Evolutionary conservation across 2,888 invertebrate genomes (phyloP).

Genomic region (Anticlea derivata): DNA sequence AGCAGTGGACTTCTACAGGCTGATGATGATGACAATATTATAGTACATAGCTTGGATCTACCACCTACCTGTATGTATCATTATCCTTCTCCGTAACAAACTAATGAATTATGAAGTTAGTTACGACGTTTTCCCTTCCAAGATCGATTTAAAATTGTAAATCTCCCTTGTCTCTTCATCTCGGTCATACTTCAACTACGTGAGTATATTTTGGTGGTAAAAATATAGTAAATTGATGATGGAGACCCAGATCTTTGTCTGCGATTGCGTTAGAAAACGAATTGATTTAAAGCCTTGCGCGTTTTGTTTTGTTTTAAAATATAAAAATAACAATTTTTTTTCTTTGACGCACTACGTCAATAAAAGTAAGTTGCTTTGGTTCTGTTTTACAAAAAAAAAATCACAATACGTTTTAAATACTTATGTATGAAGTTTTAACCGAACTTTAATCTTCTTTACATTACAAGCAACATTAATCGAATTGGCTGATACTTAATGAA

Average conservation of each 20-base stretch:
- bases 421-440: too few species aligned
- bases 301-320: constrained; percentile 4
- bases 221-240: constrained; percentile 68
- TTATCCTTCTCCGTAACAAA: not conserved
- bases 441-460: too few species aligned
- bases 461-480: too few species aligned
- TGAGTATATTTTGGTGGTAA: constrained; percentile 67
- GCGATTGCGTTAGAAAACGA: constrained; percentile 54
- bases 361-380: too few species aligned
- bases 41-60: too few species aligned
- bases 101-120: constrained; percentile 5
- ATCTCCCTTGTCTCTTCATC: constrained; percentile 64
- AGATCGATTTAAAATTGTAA: constrained; percentile 32
- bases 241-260: constrained; percentile 43
- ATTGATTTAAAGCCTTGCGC: constrained; percentile 48
- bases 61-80: too few species aligned
- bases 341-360: too few species aligned
- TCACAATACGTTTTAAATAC: too few species aligned
- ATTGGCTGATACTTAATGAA: too few species aligned
- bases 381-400: too few species aligned
- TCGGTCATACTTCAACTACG: constrained; percentile 62
- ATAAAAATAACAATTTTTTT: constrained; percentile 8
- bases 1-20: too few species aligned
- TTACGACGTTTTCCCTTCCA: constrained; percentile 21
- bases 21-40: too few species aligned